These are phyloP conservation scores for Pantelozetes paolii DNA, from an alignment of 2,888 invertebrate species.

Conservation along the genomic window DNA sequence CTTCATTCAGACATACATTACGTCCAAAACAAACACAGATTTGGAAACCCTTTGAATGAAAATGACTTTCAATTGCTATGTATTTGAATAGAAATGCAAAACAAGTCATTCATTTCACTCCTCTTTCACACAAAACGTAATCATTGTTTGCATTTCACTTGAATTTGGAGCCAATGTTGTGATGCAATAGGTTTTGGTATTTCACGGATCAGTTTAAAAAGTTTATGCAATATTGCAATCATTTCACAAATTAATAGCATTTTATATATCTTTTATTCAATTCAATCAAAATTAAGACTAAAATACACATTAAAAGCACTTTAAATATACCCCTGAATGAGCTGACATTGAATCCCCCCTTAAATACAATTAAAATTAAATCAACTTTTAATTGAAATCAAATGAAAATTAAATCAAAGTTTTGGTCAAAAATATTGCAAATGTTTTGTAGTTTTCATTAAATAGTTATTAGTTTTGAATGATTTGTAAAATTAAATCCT, in stretches of 20 bases:
- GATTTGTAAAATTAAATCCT: constrained; percentile 15
- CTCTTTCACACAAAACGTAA: not conserved
- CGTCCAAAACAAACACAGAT: not conserved
- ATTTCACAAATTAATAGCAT: not conserved
- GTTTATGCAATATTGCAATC: not conserved
- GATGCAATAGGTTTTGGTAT: not conserved
- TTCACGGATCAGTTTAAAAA: not conserved
- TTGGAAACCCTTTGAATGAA: not conserved
- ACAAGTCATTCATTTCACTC: not conserved
- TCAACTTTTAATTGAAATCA: no score
- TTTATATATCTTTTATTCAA: not conserved
- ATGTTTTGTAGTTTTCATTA: not conserved
- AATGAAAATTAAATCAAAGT: no score
- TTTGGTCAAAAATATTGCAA: no score
- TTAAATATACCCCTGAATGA: no score
- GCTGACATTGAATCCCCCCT: no score
- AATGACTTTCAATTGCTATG: not conserved
- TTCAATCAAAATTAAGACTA: not conserved
- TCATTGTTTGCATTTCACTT: not conserved
- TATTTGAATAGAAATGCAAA: not conserved
- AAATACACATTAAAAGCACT: no score
- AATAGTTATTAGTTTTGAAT: constrained; percentile 23
- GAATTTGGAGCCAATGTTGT: not conserved
- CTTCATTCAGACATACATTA: not conserved
- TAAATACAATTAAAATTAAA: no score